A percentile compares a stretch with the other conserved stretches of the same genome.
These are phyloP conservation scores for Triops cancriformis DNA, from an alignment of 1,140 invertebrate genomes.

Conservation along the genomic window DNA sequence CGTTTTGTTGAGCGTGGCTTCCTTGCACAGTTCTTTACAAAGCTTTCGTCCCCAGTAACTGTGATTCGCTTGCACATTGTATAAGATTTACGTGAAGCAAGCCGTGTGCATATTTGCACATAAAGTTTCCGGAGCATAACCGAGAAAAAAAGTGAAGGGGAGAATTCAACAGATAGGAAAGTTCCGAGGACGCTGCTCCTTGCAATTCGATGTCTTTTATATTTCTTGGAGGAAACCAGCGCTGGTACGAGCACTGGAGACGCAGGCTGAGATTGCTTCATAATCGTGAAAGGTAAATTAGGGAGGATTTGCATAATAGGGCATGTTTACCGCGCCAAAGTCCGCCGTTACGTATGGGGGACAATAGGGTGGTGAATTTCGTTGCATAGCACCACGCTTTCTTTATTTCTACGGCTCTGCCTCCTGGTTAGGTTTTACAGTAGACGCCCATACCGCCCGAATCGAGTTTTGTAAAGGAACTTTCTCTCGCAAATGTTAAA, in stretches of 20 bases:
- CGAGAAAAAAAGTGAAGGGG: too few species aligned
- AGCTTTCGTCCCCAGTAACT: too few species aligned
- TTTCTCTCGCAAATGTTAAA: not conserved
- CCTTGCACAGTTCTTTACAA: too few species aligned
- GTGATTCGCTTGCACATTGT: too few species aligned
- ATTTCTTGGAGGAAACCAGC: too few species aligned
- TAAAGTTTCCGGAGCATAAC: too few species aligned
- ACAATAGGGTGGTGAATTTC: not conserved
- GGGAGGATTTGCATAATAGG: slow-evolving; percentile 13
- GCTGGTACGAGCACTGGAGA: not conserved
- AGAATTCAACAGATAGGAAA: too few species aligned
- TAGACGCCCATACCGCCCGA: not conserved
- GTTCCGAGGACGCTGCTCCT: too few species aligned
- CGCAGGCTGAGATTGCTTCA: slow-evolving; percentile 1
- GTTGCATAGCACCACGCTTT: not conserved
- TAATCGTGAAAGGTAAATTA: not conserved
- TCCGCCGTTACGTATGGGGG: not conserved
- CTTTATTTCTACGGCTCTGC: not conserved
- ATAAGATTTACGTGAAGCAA: too few species aligned
- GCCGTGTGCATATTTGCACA: too few species aligned
- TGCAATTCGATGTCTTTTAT: too few species aligned
- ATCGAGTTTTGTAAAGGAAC: not conserved
- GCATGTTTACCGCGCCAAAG: not conserved
- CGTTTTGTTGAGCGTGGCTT: too few species aligned
- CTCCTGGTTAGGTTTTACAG: not conserved